Percentiles rank a stretch among this genome's conserved stretches.
phyloP scores from a whole-genome alignment of 2,888 invertebrate genomes.

The Prosopocoilus inquinatus region DNA sequence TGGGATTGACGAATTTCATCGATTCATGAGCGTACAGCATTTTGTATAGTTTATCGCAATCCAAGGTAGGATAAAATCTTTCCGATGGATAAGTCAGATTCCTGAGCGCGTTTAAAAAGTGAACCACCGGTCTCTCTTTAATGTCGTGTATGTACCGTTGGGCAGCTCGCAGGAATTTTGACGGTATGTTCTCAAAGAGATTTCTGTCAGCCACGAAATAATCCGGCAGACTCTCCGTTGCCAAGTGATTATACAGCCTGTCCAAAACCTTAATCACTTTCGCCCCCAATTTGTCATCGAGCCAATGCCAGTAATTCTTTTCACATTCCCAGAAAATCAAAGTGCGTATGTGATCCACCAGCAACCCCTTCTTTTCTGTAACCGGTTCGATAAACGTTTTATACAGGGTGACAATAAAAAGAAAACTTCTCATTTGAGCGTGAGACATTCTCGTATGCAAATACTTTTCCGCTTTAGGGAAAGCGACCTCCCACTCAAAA shows the following conservation, averaged over 20 bases:
- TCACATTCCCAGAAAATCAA: conserved; percentile 79
- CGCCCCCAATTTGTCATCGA: conserved; percentile 70
- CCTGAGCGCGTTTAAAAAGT: conserved; percentile 66
- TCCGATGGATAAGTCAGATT: conserved; percentile 63
- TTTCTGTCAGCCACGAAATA: conserved; percentile 71
- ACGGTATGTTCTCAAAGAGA: conserved; percentile 69
- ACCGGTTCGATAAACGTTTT: conserved; percentile 70
- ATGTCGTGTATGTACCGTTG: conserved; percentile 68
- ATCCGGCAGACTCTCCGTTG: conserved; percentile 62
- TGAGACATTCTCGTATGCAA: conserved; percentile 70
- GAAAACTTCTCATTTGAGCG: conserved; percentile 69
- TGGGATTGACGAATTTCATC: conserved; percentile 13
- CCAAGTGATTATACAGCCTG: conserved; percentile 62
- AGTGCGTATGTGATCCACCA: conserved; percentile 69
- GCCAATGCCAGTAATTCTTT: conserved; percentile 65
- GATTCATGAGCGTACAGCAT: conserved; percentile 27
- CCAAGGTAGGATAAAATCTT: conserved; percentile 64
- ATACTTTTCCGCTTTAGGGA: conserved; percentile 74
- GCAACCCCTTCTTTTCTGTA: conserved; percentile 63
- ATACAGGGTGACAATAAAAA: conserved; percentile 67
- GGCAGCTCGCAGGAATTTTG: conserved; percentile 60
- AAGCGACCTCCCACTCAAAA: conserved; percentile 76
- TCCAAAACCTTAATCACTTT: conserved; percentile 62
- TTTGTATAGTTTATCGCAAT: conserved; percentile 53
- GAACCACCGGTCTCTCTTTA: conserved; percentile 69